These are phyloP conservation scores for Hydrozoanthus gracilis DNA, from an alignment of 92 coral and sea anemone species.

Conservation along the genomic window DNA sequence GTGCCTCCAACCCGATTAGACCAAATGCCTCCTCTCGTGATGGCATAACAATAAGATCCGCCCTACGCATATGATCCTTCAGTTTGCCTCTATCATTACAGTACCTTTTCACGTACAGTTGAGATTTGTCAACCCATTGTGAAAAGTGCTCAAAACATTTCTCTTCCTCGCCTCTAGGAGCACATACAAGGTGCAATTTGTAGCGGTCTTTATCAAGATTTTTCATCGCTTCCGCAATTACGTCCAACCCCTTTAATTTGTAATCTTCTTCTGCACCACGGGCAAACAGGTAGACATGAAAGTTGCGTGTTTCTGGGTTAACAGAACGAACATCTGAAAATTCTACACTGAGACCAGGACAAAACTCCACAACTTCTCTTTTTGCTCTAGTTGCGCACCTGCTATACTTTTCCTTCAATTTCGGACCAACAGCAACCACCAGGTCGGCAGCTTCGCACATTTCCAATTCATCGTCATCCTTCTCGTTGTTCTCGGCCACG, in stretches of 20 bases:
- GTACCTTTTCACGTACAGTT: background rate
- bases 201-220: background rate
- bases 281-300: too few relatives aligned
- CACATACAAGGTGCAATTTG: background rate
- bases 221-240: conserved; percentile 29
- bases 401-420: background rate
- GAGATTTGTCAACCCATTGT: background rate
- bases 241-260: conserved; percentile 42
- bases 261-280: too few relatives aligned
- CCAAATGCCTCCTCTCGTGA: too few relatives aligned
- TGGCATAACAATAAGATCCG: too few relatives aligned
- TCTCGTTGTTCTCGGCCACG: too few relatives aligned
- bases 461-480: conserved; percentile 18
- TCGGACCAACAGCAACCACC: conserved; percentile 46
- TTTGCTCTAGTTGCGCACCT: background rate
- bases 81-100: background rate
- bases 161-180: background rate
- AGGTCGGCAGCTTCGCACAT: conserved; percentile 30
- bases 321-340: conserved; percentile 13
- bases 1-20: too few relatives aligned
- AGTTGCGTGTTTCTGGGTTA: conserved; percentile 22
- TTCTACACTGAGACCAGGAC: background rate
- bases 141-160: background rate
- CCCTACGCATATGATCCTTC: background rate
- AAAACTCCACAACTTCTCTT: background rate